phyloP scores from a whole-genome alignment of 1,140 invertebrate genomes.

The Tetramorium simillimum region DNA sequence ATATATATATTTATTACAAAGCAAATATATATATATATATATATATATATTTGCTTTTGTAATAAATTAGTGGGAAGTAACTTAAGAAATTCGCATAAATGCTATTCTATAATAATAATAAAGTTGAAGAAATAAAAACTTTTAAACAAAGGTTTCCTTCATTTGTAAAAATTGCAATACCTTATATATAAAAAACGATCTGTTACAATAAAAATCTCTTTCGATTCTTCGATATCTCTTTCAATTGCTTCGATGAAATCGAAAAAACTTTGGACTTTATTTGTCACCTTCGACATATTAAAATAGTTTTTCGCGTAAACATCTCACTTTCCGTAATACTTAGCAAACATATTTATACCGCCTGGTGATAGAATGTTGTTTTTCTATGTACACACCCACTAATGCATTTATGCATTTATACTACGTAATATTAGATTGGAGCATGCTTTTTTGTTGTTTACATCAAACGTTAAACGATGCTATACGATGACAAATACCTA shows the following conservation, averaged over 20 bases:
- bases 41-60: neutral
- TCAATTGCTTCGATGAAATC: neutral
- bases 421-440: slow-evolving; percentile 23
- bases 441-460: slow-evolving; percentile 13
- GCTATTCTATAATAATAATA: neutral
- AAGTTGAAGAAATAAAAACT: neutral
- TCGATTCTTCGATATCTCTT: neutral
- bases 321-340: neutral
- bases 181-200: neutral
- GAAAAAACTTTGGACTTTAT: neutral
- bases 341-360: slow-evolving; percentile 31
- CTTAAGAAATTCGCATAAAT: neutral
- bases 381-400: slow-evolving; percentile 50
- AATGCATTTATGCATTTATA: slow-evolving; percentile 54
- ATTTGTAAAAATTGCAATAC: neutral
- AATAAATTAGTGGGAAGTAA: neutral
- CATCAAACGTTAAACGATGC: neutral
- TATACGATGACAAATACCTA: neutral
- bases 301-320: slow-evolving; percentile 1
- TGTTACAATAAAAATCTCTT: neutral
- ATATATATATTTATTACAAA: too few species aligned
- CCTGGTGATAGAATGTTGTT: slow-evolving; percentile 28
- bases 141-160: neutral
- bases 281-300: neutral
- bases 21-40: too few species aligned